Conservation (phyloP, 37 sponge, comb jelly and placozoan species). For the Aphrocallistes beatrix region DNA sequence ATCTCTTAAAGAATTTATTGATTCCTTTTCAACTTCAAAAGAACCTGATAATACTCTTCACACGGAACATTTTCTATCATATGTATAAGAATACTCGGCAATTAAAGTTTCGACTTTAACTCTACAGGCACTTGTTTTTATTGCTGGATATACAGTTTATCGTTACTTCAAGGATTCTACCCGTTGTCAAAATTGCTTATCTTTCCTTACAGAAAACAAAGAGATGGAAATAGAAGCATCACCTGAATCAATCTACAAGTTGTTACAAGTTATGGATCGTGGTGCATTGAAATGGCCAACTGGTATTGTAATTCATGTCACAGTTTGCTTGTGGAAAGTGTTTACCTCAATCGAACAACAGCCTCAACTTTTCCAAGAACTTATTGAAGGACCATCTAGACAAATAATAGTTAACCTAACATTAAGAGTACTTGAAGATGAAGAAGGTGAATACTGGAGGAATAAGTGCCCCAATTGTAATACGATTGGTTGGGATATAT, state of each 20-base stretch:
- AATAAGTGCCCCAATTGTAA: neutral
- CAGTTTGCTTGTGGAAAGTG: neutral
- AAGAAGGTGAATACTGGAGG: neutral
- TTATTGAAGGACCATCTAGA: neutral
- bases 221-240: neutral
- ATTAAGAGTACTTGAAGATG: neutral
- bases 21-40: neutral
- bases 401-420: neutral
- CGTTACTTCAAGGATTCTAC: neutral
- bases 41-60: neutral
- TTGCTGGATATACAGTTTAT: neutral
- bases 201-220: neutral
- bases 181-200: neutral
- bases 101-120: neutral
- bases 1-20: neutral
- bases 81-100: neutral
- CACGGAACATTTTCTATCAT: neutral
- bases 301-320: neutral
- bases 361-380: neutral
- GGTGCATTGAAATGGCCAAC: neutral
- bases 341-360: neutral
- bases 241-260: neutral
- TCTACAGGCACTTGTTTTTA: neutral
- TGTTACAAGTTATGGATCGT: neutral
- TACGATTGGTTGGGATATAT: neutral